phyloP scores from a whole-genome alignment of 1,140 invertebrate genomes.

The Microplitis mediator region DNA sequence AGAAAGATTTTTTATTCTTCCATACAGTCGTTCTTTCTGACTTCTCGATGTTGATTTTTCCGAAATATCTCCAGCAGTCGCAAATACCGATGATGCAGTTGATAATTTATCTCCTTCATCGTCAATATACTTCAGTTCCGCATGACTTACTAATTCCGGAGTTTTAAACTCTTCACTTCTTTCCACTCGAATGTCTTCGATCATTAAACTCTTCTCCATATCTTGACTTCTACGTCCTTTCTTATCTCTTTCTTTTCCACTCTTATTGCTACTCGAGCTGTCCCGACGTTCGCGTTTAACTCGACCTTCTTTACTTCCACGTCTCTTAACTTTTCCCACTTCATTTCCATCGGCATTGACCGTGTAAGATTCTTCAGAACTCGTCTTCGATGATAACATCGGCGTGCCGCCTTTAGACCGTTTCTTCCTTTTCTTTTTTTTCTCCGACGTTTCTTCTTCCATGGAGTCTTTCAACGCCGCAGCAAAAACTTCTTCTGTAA shows the following conservation, averaged over 20 bases:
- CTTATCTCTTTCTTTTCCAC: conserved; percentile 30
- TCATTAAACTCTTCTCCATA: conserved; percentile 17
- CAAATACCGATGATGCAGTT: conserved; percentile 8
- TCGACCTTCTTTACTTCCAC: conserved; percentile 20
- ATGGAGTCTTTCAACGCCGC: conserved; percentile 15
- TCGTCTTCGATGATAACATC: conserved; percentile 30
- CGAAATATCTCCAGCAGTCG: conserved; percentile 13
- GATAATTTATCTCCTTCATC: conserved; percentile 18
- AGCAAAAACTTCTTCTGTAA: conserved; percentile 15
- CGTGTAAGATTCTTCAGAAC: conserved; percentile 41
- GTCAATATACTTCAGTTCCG: conserved; percentile 25
- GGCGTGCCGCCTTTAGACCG: conserved; percentile 23
- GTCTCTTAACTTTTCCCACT: conserved; percentile 26
- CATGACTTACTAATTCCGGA: conserved; percentile 24
- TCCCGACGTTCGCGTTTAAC: conserved; percentile 17
- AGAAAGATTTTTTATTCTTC: conserved; percentile 38
- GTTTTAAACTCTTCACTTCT: conserved; percentile 14
- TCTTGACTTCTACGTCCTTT: conserved; percentile 24
- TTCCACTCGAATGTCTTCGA: conserved; percentile 16
- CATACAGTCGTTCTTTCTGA: conserved; percentile 43
- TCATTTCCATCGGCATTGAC: conserved; percentile 21
- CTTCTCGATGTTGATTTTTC: conserved; percentile 32
- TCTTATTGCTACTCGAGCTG: conserved; percentile 19
- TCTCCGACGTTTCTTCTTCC: conserved; percentile 22
- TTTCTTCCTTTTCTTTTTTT: conserved; percentile 40